Evolutionary conservation across 2,888 invertebrate genomes (phyloP).

Genomic region (Neocrepidodera transversa): DNA sequence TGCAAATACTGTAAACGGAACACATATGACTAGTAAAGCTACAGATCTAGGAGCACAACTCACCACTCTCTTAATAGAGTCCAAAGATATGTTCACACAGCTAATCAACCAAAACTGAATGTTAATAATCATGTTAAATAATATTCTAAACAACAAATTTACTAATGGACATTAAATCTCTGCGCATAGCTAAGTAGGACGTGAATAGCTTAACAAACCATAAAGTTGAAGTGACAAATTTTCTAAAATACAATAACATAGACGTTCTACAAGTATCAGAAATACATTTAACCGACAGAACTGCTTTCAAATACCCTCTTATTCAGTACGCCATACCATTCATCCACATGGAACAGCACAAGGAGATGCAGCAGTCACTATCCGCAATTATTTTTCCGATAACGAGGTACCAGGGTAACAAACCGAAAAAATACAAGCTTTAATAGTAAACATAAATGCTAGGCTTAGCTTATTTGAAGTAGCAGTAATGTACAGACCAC

Average conservation of each 20-base stretch:
- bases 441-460: not conserved
- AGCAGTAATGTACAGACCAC: not conserved
- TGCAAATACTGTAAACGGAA: not conserved
- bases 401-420: not conserved
- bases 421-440: not conserved
- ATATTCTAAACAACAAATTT: constrained; percentile 8
- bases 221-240: constrained; percentile 34
- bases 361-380: not conserved
- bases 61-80: constrained; percentile 10
- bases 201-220: constrained; percentile 39
- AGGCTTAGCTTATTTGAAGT: not conserved
- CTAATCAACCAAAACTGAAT: constrained; percentile 10
- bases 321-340: constrained; percentile 33
- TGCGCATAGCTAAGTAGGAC: constrained; percentile 10
- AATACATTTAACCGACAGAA: constrained; percentile 42
- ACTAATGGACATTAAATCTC: constrained; percentile 4
- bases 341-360: constrained; percentile 36
- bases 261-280: constrained; percentile 37
- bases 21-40: not conserved
- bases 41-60: not conserved
- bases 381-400: not conserved
- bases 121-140: not conserved
- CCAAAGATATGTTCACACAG: constrained; percentile 15
- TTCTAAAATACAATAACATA: constrained; percentile 36
- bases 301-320: constrained; percentile 34